Evolutionary conservation across 2,113 vertebrate species (phyloP).

Genomic region (Podarcis muralis): DNA sequence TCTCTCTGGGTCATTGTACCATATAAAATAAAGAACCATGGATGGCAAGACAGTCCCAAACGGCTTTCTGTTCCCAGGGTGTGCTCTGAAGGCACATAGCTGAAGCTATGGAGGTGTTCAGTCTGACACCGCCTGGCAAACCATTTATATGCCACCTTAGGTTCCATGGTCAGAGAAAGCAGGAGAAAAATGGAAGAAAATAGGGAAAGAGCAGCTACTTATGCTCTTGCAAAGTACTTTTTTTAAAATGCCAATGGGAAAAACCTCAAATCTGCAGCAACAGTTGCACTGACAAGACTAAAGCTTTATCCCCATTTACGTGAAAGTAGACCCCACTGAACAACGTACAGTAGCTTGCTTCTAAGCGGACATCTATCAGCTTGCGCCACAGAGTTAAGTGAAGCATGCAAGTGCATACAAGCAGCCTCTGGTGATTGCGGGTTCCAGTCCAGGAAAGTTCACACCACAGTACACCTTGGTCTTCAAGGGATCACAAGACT

Average conservation of each 20-base stretch:
- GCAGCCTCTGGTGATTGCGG: neutral
- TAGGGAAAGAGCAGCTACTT: too few species aligned
- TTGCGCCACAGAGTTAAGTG: too few species aligned
- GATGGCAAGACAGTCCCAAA: neutral
- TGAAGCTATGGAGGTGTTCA: neutral
- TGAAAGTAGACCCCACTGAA: neutral
- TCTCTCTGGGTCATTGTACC: neutral
- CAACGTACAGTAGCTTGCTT: neutral
- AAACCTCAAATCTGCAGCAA: neutral
- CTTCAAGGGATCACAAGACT: too few species aligned
- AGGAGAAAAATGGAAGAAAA: neutral
- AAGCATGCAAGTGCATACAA: neutral
- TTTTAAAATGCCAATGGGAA: neutral
- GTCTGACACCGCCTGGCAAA: too few species aligned
- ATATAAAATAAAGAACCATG: neutral
- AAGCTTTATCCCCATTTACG: neutral
- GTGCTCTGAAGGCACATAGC: too few species aligned
- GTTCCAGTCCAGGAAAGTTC: neutral
- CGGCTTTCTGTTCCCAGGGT: too few species aligned
- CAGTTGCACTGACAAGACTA: neutral
- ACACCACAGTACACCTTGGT: too few species aligned
- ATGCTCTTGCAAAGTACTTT: neutral
- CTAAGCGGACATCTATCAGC: neutral
- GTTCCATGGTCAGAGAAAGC: too few species aligned
- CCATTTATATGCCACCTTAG: neutral